These are phyloP conservation scores for Fissipunctia ypsillon DNA, from an alignment of 2,888 invertebrate species.

Conservation along the genomic window DNA sequence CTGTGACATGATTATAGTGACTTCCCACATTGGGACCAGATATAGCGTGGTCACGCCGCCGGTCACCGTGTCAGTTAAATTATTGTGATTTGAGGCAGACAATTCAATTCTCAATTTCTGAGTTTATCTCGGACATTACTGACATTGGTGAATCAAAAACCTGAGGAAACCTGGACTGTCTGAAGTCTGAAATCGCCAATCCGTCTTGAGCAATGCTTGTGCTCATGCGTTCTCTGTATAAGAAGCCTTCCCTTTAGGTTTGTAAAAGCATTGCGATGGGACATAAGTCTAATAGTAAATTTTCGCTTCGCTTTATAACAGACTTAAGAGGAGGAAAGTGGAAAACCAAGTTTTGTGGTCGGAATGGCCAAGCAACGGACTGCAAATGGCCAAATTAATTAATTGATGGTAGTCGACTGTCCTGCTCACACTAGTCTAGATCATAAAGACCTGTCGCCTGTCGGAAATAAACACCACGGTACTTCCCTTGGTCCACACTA, in stretches of 20 bases:
- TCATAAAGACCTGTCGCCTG: background rate
- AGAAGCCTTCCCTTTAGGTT: background rate
- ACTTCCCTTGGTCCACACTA: too few species aligned
- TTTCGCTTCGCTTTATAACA: background rate
- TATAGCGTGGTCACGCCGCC: background rate
- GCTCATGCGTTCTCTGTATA: background rate
- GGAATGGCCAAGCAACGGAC: background rate
- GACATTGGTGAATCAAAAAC: background rate
- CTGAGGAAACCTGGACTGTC: background rate
- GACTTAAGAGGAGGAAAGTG: background rate
- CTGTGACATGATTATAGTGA: too few species aligned
- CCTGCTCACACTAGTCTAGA: background rate
- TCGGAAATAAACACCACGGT: background rate
- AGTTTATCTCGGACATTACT: too few species aligned
- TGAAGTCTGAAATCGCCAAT: too few species aligned
- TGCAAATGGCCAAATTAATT: background rate
- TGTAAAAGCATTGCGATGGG: background rate
- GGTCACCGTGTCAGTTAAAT: too few species aligned
- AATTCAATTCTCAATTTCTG: background rate
- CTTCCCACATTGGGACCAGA: background rate
- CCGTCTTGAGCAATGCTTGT: background rate
- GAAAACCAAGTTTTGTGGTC: background rate
- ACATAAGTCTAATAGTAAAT: background rate
- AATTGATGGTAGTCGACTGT: background rate
- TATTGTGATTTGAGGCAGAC: background rate